Base-by-base conservation (phyloP, 1,140 invertebrate genomes). In the Hypothenemus hampei region DNA sequence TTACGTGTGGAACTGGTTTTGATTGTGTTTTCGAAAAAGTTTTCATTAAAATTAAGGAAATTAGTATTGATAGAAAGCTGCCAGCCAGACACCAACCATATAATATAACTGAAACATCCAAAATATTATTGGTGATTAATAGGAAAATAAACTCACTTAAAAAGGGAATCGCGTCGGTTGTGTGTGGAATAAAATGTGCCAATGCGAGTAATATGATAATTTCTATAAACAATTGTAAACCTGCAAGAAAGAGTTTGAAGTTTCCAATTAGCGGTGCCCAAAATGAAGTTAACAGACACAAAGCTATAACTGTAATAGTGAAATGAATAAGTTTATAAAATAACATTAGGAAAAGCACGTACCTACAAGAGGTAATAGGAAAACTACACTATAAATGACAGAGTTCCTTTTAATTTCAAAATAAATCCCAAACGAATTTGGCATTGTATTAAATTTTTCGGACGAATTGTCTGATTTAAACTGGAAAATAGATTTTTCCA, bases 351-450 rank as follows among this genome's bases (percentile, higher is more conserved):
- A 8, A n/a, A 39, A 13, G 3, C 10, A 56, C 13, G 36, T 57
- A 70, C 66, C 52, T 43, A 69, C 41, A 54, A 67, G 63, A 21
- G 67, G 65, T 6, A 61, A 39, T 39, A 68, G 61, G 22, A 66
- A 66, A 16, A 67, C 48, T 13, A 37, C 49, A 3, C 35, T 59
- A 39, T 68, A 67, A 15, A 61, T 47, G 26, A 33, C 40, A 7
- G 66, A 64, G 18, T 33, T 53, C 24, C 66, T 57, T 51, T 53
- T 60, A 15, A 70, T 29, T 20, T 55, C 61, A 20, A 69, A 60
- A 16, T 35, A 33, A 6, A 67, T 44, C 15, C 52, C 58, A 18
- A 67, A 57, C 49, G 50, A 29, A 57, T 22, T 6, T 41, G 7
- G 7, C 13, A 24, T 15, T 56, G 6, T 35, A 58, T n/a, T n/a